Evolutionary conservation across 1,140 invertebrate species (phyloP).

Genomic region (Lamellibrachia luymesi): DNA sequence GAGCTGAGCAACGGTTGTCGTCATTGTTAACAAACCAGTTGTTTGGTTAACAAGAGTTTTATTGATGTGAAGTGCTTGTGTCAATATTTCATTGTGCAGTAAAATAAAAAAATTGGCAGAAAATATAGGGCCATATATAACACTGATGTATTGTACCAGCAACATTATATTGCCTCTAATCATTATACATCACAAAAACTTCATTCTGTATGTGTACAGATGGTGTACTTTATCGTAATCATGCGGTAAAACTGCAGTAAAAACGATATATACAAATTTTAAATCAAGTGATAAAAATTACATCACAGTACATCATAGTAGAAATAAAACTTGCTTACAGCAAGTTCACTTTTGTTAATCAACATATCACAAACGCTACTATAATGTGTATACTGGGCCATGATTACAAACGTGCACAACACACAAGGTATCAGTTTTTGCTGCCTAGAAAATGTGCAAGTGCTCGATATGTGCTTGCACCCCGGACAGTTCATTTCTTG

Average conservation of each 20-base stretch:
- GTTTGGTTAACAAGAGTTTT: not conserved
- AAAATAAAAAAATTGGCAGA: not conserved
- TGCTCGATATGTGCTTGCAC: not conserved
- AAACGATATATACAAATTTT: not conserved
- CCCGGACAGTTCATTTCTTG: not conserved
- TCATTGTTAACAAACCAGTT: too few relatives aligned
- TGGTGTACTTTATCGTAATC: not conserved
- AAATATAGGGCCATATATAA: not conserved
- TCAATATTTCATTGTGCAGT: not conserved
- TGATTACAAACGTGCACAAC: not conserved
- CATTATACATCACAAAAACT: not conserved
- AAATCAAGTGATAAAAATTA: not conserved
- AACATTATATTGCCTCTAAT: not conserved
- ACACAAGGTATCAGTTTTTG: not conserved
- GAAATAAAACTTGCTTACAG: not conserved
- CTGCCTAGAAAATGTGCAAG: not conserved
- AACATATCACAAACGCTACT: not conserved
- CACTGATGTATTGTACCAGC: not conserved
- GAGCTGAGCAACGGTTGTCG: too few relatives aligned
- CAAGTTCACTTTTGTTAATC: not conserved
- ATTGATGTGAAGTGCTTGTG: not conserved
- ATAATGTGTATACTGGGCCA: not conserved
- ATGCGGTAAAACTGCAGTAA: constrained; percentile 4
- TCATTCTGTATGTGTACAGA: not conserved
- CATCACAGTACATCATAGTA: not conserved